These are phyloP conservation scores for Nibea coibor DNA, from an alignment of 2,113 vertebrate species.

Conservation along the genomic window DNA sequence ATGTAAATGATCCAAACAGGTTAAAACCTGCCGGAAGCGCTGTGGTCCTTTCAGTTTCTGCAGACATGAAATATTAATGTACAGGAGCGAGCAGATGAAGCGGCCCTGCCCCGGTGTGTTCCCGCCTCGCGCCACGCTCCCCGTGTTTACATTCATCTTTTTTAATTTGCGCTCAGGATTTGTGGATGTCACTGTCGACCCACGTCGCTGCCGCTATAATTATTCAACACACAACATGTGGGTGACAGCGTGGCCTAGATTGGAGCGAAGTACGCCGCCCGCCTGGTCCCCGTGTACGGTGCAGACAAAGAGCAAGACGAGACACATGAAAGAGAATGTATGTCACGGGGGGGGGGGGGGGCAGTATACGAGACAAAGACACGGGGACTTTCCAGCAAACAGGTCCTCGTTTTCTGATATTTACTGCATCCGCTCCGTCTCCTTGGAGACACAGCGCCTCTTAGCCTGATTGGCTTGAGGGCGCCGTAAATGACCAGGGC, in stretches of 20 bases:
- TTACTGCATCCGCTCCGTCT: not conserved
- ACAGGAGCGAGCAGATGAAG: constrained; percentile 19
- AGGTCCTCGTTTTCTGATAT: not conserved
- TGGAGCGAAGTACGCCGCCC: constrained; percentile 3
- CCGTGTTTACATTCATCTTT: constrained; percentile 40
- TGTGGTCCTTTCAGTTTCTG: not conserved
- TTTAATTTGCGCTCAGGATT: constrained; percentile 42
- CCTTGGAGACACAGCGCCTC: not conserved
- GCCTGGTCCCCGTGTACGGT: not conserved
- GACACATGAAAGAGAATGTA: constrained; percentile 14
- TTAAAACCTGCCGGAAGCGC: not conserved
- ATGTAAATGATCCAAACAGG: constrained; percentile 2
- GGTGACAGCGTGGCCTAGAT: constrained; percentile 48
- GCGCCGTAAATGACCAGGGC: not conserved
- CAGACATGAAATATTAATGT: constrained; percentile 24
- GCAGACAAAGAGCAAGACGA: constrained; percentile 25
- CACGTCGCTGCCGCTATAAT: not conserved
- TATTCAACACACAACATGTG: constrained; percentile 46
- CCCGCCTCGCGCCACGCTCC: not conserved
- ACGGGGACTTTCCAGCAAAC: not conserved
- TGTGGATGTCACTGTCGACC: constrained; percentile 28
- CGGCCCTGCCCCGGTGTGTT: not conserved
- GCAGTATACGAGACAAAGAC: not conserved
- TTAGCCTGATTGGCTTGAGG: constrained; percentile 3
- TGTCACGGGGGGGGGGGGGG: not conserved